Conservation (phyloP, 1,140 invertebrate genomes). For the Copidosoma floridanum region DNA sequence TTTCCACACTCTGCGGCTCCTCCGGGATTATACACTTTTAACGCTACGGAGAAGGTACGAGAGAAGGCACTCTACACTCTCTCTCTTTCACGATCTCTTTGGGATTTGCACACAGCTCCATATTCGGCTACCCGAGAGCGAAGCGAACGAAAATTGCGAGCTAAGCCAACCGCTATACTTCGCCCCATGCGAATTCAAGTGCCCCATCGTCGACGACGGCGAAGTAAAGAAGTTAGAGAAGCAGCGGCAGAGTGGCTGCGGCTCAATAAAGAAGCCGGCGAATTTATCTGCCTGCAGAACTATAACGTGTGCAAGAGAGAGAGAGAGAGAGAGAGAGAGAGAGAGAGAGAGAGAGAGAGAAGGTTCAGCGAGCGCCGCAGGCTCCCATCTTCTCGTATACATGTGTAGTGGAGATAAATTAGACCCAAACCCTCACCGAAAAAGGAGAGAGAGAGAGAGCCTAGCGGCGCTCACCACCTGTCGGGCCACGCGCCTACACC, state of each 20-base stretch:
- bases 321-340: no score
- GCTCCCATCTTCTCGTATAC: background rate
- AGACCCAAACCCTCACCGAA: conserved; percentile 33
- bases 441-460: conserved; percentile 28
- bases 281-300: conserved; percentile 18
- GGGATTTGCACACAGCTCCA: background rate
- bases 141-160: conserved; percentile 1
- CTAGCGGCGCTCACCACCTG: conserved; percentile 43
- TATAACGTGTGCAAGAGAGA: no score
- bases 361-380: no score
- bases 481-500: conserved; percentile 46
- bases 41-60: background rate
- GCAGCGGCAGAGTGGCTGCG: background rate
- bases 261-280: background rate
- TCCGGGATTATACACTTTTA: no score
- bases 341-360: background rate
- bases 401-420: conserved; percentile 34
- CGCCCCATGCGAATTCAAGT: no score
- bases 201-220: no score
- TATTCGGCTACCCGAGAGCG: background rate
- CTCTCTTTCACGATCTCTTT: conserved; percentile 2
- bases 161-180: no score
- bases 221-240: background rate
- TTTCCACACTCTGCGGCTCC: no score
- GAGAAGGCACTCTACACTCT: background rate